Evolutionary conservation across 2,797 vertebrate species (phyloP).

Genomic region (Fundulus diaphanus): DNA sequence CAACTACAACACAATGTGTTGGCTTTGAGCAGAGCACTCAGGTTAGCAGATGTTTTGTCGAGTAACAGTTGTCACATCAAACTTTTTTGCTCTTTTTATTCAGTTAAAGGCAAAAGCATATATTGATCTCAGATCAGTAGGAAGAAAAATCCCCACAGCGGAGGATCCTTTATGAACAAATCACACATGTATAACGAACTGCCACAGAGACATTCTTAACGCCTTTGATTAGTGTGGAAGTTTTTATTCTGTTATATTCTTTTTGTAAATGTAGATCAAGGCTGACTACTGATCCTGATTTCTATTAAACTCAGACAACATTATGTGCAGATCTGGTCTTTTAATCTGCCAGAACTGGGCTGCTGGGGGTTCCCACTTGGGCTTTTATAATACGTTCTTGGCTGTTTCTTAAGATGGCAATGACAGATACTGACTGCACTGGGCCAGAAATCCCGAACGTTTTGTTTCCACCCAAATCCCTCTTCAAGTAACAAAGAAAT

Average conservation of each 20-base stretch:
- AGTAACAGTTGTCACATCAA: conserved; percentile 8
- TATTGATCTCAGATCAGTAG: not conserved
- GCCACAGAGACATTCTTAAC: not conserved
- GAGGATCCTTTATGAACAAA: not conserved
- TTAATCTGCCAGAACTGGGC: conserved; percentile 30
- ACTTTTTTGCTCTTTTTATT: not conserved
- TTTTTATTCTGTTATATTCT: not conserved
- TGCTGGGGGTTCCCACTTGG: conserved; percentile 47
- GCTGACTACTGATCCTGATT: conserved; percentile 8
- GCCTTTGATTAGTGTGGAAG: not conserved
- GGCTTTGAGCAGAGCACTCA: conserved; percentile 22
- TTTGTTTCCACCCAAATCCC: conserved; percentile 26
- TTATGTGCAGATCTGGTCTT: conserved; percentile 28
- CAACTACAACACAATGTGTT: conserved; percentile 22
- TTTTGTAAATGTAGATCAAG: conserved; percentile 12
- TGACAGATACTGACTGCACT: conserved; percentile 30
- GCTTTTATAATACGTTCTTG: conserved; percentile 39
- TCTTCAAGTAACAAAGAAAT: conserved; percentile 25
- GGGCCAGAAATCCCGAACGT: conserved; percentile 27
- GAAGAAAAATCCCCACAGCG: not conserved
- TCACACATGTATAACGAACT: not conserved
- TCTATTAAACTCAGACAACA: conserved; percentile 15
- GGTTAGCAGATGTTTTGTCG: conserved; percentile 18
- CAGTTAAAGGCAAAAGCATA: not conserved
- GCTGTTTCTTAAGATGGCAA: conserved; percentile 38